Evolutionary conservation across 2,113 vertebrate genomes (phyloP), one percentile per base, ranked within the genome.

Genomic region (Melanerpes aurifrons): DNA sequence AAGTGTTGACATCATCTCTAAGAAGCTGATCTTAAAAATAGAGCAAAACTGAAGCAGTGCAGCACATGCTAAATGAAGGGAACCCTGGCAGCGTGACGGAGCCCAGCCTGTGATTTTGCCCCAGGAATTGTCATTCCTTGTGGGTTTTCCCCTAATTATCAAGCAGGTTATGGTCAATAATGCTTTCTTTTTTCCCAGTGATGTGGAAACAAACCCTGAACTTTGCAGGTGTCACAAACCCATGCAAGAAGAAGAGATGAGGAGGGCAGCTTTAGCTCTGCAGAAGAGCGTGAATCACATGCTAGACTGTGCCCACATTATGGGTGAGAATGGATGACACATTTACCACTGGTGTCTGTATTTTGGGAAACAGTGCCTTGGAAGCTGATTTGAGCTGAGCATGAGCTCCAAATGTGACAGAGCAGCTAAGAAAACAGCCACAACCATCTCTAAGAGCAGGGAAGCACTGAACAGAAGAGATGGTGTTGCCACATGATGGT

Each of bases 291-390:
- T 95, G 90, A 95, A 89, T 96, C 94, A 92, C 95, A 94, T 95
- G 94, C 83, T 89, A 95, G 92, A 96, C 93, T 92, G n/a, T 87
- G 87, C 87, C 89, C 92, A 85, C 87, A 47, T 67, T 91, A 74
- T 68, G 70, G 76, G 82, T 68, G 66, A 94, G 69, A 92, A 95
- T 29, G 37, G 57, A 92, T 94, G 88, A 96, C 92, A 95, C 92
- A 95, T 94, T 90, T 86, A 81, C 63, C 88, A 96, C 48, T 61
- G 47, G 32, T 71, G 64, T 74, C 90, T 75, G 32, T 96, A 96
- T 95, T 96, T 95, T 94, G 89, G 68, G 92, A 92, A 96, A 85
- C 87, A 78, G 79, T 77, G 25, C 67, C 68, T 93, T 87, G 43
- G 56, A 82, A 92, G 71, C 68, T 87, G 84, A 87, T 79, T 67